phyloP scores from a whole-genome alignment of 1,140 invertebrate species.

The Heliconius congener region DNA sequence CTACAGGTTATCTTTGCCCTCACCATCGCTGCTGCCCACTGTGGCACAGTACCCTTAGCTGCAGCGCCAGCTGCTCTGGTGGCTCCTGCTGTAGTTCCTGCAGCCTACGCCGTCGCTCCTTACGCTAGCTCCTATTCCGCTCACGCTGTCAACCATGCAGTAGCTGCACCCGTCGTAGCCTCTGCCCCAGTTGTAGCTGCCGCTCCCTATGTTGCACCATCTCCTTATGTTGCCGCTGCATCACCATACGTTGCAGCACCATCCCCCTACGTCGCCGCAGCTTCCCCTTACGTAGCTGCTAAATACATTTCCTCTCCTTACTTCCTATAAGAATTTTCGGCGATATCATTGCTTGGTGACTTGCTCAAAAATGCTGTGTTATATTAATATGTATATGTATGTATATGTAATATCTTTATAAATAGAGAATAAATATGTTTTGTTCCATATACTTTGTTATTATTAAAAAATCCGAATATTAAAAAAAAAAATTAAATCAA shows the following conservation, averaged over 20 bases:
- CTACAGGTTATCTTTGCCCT: conserved; percentile 79
- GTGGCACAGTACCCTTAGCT: conserved; percentile 62
- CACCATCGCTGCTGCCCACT: conserved; percentile 55
- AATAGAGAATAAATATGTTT: conserved; percentile 28
- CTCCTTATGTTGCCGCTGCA: conserved; percentile 74
- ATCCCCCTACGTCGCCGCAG: conserved; percentile 61
- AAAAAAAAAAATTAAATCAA: no score
- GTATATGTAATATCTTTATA: conserved; percentile 38
- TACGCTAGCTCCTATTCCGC: conserved; percentile 84
- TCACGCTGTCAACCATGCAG: conserved; percentile 84
- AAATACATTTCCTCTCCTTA: conserved; percentile 51
- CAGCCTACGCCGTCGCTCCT: conserved; percentile 82
- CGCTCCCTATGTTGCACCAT: conserved; percentile 77
- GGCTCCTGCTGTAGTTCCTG: conserved; percentile 79
- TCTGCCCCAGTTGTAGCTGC: conserved; percentile 60
- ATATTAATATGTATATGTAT: conserved; percentile 37
- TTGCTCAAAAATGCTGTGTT: conserved; percentile 65
- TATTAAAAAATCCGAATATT: not conserved
- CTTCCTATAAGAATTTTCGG: conserved; percentile 68
- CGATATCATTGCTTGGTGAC: conserved; percentile 73
- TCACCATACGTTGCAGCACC: conserved; percentile 50
- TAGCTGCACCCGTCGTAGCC: conserved; percentile 82
- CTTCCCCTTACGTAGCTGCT: conserved; percentile 49
- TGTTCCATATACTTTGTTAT: conserved; percentile 19
- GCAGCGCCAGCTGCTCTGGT: conserved; percentile 71